phyloP scores from a whole-genome alignment of 2,113 vertebrate species.

The Perognathus longimembris region DNA sequence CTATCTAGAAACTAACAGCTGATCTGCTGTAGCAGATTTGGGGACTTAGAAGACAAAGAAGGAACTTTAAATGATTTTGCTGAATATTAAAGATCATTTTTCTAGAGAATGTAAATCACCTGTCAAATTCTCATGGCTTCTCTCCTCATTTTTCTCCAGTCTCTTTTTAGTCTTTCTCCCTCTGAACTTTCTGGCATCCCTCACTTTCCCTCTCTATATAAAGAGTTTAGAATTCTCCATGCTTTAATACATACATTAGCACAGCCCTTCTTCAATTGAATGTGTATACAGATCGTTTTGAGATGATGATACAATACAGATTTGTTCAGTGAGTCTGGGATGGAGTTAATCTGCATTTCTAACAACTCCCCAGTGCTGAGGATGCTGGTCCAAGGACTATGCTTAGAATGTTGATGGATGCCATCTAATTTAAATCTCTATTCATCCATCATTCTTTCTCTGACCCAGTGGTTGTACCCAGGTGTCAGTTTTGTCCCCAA shows the following conservation, averaged over 20 bases:
- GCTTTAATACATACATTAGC: not conserved
- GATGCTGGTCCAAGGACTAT: not conserved
- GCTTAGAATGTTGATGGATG: not conserved
- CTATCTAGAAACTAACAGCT: not conserved
- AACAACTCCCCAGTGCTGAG: not conserved
- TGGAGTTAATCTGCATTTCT: not conserved
- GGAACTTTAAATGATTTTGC: not conserved
- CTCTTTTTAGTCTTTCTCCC: not conserved
- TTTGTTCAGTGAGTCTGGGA: not conserved
- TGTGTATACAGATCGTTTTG: not conserved
- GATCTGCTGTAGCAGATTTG: not conserved
- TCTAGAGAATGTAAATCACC: not conserved
- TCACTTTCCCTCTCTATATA: not conserved
- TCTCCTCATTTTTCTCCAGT: not conserved
- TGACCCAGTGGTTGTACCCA: not conserved
- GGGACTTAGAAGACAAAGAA: no score
- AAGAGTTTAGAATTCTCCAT: not conserved
- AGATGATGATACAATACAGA: not conserved
- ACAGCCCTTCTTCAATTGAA: not conserved
- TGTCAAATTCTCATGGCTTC: no score
- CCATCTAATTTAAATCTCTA: not conserved
- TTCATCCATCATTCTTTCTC: not conserved
- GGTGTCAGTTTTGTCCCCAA: accelerated
- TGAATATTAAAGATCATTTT: not conserved
- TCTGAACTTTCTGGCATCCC: not conserved